phyloP scores from a whole-genome alignment of 2,797 vertebrate species.

The Microctenopoma stevenorrisi region DNA sequence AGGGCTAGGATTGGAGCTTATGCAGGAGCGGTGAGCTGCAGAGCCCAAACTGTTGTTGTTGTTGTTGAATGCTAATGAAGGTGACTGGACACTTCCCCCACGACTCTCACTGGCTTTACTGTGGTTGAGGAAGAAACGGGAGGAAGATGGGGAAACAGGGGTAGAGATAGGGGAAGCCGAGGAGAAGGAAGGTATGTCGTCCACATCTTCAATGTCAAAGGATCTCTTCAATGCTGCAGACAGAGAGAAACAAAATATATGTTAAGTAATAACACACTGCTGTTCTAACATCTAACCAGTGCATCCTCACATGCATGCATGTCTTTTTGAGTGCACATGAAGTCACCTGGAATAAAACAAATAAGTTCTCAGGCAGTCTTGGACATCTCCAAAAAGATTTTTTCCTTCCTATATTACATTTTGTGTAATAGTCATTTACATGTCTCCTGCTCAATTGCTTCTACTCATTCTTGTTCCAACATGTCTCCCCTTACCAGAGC shows the following conservation, averaged over 20 bases:
- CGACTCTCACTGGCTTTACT: constrained; percentile 68
- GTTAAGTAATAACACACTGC: neutral
- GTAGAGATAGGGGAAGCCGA: constrained; percentile 72
- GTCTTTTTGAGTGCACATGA: too few species aligned
- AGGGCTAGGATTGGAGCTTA: constrained; percentile 72
- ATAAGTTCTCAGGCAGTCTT: too few species aligned
- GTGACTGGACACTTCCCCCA: constrained; percentile 31
- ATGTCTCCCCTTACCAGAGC: too few species aligned
- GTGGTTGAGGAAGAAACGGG: constrained; percentile 67
- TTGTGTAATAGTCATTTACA: neutral
- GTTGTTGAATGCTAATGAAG: constrained; percentile 51
- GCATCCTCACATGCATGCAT: neutral
- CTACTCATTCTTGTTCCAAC: too few species aligned
- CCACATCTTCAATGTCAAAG: constrained; percentile 88
- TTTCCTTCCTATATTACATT: too few species aligned
- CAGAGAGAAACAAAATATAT: neutral
- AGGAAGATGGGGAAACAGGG: constrained; percentile 69
- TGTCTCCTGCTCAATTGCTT: too few species aligned
- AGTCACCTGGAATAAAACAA: too few species aligned
- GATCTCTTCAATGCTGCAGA: constrained; percentile 89
- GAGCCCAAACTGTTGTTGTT: constrained; percentile 57
- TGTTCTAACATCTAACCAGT: neutral
- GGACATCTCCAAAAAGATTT: too few species aligned
- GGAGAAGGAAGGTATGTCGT: constrained; percentile 76
- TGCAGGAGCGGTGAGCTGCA: constrained; percentile 66